phyloP scores from a whole-genome alignment of 2,888 invertebrate genomes.

The Epirrhoe alternata region DNA sequence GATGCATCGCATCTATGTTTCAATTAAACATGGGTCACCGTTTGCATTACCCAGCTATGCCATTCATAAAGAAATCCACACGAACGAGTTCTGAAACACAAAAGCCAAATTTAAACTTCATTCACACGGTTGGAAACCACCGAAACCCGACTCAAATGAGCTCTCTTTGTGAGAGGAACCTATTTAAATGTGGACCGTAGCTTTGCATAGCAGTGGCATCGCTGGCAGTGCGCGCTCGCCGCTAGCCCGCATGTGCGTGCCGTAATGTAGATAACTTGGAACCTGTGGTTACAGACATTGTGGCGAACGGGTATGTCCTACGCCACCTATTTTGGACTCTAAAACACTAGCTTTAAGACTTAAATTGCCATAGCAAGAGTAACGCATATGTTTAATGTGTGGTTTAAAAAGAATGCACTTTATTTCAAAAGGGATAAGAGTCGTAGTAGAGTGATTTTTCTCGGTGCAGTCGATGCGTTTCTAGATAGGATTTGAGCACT shows the following conservation, averaged over 20 bases:
- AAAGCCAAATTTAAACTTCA: neutral
- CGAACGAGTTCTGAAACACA: neutral
- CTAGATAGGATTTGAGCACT: slow-evolving; percentile 23
- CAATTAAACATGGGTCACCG: neutral
- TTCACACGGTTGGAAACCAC: slow-evolving; percentile 6
- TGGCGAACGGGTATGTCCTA: slow-evolving; percentile 9
- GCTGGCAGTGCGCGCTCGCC: slow-evolving; percentile 25
- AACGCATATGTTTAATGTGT: neutral
- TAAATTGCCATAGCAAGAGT: slow-evolving; percentile 12
- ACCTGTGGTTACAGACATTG: slow-evolving; percentile 30
- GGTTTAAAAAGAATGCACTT: slow-evolving; percentile 9
- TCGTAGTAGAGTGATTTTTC: slow-evolving; percentile 11
- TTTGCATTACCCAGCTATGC: neutral
- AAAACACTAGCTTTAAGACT: neutral
- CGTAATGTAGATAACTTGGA: slow-evolving; percentile 24
- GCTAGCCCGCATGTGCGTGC: slow-evolving; percentile 35
- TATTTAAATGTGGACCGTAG: slow-evolving; percentile 21
- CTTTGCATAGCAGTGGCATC: slow-evolving; percentile 25
- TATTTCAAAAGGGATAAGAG: slow-evolving; percentile 9
- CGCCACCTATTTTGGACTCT: slow-evolving; percentile 19
- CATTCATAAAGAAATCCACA: neutral
- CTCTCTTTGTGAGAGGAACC: slow-evolving; percentile 6
- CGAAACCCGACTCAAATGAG: slow-evolving; percentile 10
- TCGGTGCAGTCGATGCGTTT: slow-evolving; percentile 26
- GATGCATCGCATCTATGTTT: neutral